These are phyloP conservation scores for Brachyistius frenatus DNA, from an alignment of 2,113 vertebrate genomes.

Conservation along the genomic window DNA sequence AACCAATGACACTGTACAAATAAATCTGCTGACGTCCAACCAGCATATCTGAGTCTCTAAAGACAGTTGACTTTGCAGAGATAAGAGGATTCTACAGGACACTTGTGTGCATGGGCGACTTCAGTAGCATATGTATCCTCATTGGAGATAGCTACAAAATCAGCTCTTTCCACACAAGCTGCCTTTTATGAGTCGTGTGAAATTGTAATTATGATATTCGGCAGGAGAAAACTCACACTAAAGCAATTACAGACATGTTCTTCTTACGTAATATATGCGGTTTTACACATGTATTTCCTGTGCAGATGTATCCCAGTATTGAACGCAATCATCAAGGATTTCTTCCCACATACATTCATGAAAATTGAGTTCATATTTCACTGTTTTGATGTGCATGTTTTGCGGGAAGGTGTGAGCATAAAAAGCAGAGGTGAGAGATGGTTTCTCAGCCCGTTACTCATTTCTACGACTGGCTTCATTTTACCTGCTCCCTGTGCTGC, in stretches of 20 bases:
- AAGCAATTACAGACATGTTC: neutral
- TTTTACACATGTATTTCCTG: neutral
- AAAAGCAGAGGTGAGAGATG: constrained; percentile 6
- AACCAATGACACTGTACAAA: neutral
- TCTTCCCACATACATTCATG: neutral
- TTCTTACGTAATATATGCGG: too few relatives aligned
- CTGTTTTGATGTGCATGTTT: neutral
- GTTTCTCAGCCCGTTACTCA: constrained; percentile 5
- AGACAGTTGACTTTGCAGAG: neutral
- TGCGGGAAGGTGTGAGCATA: neutral
- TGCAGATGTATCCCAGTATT: neutral
- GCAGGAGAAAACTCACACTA: neutral
- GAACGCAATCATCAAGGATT: constrained; percentile 6
- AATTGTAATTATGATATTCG: neutral
- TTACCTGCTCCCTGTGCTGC: constrained; percentile 4
- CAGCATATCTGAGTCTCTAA: neutral
- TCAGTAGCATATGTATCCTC: neutral
- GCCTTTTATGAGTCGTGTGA: neutral
- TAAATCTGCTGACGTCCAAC: neutral
- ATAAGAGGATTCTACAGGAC: neutral
- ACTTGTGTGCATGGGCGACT: neutral
- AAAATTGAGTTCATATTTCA: neutral
- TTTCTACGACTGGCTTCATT: constrained; percentile 2
- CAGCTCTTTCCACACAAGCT: neutral
- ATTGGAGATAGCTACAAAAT: neutral